Evolutionary conservation across 2,113 vertebrate genomes (phyloP), one percentile per base, ranked within the genome.

Genomic region (Delphinus delphis): DNA sequence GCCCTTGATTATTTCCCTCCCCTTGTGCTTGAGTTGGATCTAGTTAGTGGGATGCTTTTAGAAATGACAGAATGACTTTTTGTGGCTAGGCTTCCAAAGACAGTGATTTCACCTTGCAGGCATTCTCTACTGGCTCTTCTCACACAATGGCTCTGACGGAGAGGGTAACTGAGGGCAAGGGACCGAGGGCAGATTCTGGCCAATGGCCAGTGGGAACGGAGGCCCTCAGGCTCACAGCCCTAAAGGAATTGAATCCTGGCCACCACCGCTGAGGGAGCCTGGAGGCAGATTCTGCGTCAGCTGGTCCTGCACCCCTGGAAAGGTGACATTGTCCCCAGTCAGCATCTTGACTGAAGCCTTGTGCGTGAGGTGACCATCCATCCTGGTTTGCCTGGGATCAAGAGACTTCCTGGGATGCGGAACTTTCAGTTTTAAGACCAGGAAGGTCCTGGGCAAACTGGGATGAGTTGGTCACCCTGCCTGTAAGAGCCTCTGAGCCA

Each of bases 41-140:
- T 92, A 15, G 26, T 12, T 60, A 38, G 14, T 6, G 9, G 38
- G 25, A 38, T 65, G 15, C 47, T 74, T 86, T 17, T 62, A 62
- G n/a, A 74, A 38, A 36, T 25, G 80, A 6, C 13, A 8, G 12
- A 8, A 14, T 68, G 28, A 31, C 3, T 60, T 55, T 17, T 55
- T 17, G 3, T 41, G 23, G 8, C 73, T 73, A 28, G 6, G 9
- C 63, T 85, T 23, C 26, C 50, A 26, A 55, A 70, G 58, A 73
- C 3, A 3, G 1, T 20, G 15, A 6, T 20, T 85, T 50, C 4
- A 0, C n/a, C 12, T 26, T 80, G n/a, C 18, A 47, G 31, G 31
- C 36, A 26, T 36, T n/a, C 65, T 55, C 53, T 60, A 38, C 14
- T 9, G 13, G 18, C 5, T 47, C 31, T 77, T n/a, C 7, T 17